A percentile compares a stretch with the other conserved stretches of the same genome.
Conservation (phyloP, 2,113 vertebrate species). For the Nesospiza acunhae region DNA sequence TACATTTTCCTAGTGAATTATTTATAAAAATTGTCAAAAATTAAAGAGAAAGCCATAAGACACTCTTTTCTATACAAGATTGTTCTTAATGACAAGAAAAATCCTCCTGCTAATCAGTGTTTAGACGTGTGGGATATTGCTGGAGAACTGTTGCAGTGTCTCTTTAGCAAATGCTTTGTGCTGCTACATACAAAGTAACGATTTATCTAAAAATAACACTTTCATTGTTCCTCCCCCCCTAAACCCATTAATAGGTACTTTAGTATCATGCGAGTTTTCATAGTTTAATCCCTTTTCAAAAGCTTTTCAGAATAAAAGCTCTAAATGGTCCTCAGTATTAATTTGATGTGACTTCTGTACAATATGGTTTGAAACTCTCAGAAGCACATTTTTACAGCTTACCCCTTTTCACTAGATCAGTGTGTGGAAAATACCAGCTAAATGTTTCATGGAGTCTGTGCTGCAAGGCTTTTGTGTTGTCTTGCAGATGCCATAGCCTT, state of each 20-base stretch:
- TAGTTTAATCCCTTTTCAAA: conserved; percentile 99
- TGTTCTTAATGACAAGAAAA: conserved; percentile 57
- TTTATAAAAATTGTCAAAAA: conserved; percentile 30
- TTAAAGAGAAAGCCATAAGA: conserved; percentile 42
- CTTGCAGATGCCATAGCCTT: conserved; percentile 44
- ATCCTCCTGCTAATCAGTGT: conserved; percentile 53
- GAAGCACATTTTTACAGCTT: conserved; percentile 86
- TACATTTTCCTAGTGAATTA: conserved; percentile 36
- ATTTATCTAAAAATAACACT: conserved; percentile 85
- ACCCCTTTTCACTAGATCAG: conserved; percentile 82
- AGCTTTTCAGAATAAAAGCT: conserved; percentile 94
- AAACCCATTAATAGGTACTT: conserved; percentile 94
- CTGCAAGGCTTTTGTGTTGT: conserved; percentile 80
- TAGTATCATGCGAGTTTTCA: conserved; percentile 98
- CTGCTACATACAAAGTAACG: conserved; percentile 78
- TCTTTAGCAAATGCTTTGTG: conserved; percentile 74
- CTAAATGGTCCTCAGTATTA: conserved; percentile 98
- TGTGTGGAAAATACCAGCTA: conserved; percentile 83
- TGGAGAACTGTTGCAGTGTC: conserved; percentile 55
- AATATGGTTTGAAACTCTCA: conserved; percentile 92
- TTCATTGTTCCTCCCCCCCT: conserved; percentile 79
- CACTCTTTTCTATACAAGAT: conserved; percentile 41
- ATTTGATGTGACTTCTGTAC: conserved; percentile 99
- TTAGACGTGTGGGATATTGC: conserved; percentile 58
- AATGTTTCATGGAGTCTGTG: conserved; percentile 82